Evolutionary conservation across 2,113 vertebrate species (phyloP), one percentile per base, ranked within the genome.

Genomic region (Corythoichthys haematopterus): DNA sequence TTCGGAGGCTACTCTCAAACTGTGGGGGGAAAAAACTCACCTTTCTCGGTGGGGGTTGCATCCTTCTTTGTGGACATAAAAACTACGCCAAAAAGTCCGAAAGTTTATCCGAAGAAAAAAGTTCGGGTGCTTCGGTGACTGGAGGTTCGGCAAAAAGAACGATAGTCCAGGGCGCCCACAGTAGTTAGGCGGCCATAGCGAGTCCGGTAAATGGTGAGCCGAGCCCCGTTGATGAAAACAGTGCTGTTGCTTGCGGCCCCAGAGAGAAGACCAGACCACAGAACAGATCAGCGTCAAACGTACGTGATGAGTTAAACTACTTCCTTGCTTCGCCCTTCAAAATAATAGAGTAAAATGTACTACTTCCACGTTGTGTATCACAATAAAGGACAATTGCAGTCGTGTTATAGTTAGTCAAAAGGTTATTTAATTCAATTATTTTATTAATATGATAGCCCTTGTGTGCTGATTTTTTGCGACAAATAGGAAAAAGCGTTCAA

Each of bases 21-120:
- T 14, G 33, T 6, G 33, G 65, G 38, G 48, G n/a, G 48, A 15
- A 45, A 68, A 80, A 69, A 69, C 92, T 91, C 87, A 96, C 95
- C 95, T 95, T 96, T 89, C 95, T 94, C 87, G 95, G 94, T 74
- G 95, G 95, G 79, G 95, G 95, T 88, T 97, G 95, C 95, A 96
- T 97, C 90, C 93, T 90, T 66, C 72, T 65, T 81, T 67, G 63
- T 79, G 76, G 83, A 86, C 85, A 85, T 88, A 81, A 81, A 88
- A 78, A 76, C 71, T n/a, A 64, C 11, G 63, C 45, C 61, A 48
- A 69, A 75, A 81, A 79, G 61, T 38, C 11, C 8, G 72, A 80
- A 78, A 66, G 80, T 76, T 71, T 20, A 20, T 40, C 36, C n/a
- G n/a, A n/a, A 69, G 73, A 80, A 80, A 52, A 77, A 59, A 10